These are phyloP conservation scores for Parasteatoda lunata DNA, from an alignment of 2,888 invertebrate genomes.

Conservation along the genomic window DNA sequence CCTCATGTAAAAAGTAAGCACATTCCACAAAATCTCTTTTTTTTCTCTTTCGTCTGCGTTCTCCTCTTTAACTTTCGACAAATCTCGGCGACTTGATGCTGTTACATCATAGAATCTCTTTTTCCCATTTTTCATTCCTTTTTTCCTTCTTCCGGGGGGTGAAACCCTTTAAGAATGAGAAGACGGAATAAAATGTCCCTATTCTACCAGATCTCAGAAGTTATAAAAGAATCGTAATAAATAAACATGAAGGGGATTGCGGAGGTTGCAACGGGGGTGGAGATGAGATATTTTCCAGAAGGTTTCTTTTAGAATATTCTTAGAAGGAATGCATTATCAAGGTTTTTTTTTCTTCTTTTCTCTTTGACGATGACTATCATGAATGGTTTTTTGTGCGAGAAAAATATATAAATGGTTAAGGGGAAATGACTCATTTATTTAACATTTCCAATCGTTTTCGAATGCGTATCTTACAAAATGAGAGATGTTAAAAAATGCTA, in stretches of 20 bases:
- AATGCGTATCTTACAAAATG: neutral
- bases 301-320: slow-evolving; percentile 15
- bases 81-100: slow-evolving; percentile 14
- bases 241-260: slow-evolving; percentile 16
- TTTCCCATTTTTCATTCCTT: neutral
- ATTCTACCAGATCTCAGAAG: neutral
- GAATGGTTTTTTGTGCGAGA: neutral
- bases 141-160: neutral
- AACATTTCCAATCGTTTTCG: neutral
- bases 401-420: neutral
- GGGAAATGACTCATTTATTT: neutral
- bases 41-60: neutral
- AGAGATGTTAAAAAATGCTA: neutral
- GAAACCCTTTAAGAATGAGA: neutral
- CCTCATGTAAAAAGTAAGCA: neutral
- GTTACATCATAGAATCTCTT: slow-evolving; percentile 7
- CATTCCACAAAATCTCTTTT: slow-evolving; percentile 1
- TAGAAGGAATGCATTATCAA: neutral
- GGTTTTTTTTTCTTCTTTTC: neutral
- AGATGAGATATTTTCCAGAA: slow-evolving; percentile 31
- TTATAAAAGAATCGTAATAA: slow-evolving; percentile 21
- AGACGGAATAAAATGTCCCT: slow-evolving; percentile 1
- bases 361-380: neutral
- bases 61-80: slow-evolving; percentile 16
- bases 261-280: neutral